Base-by-base conservation (phyloP, 2,888 invertebrate genomes). In the Orchestes rusci region DNA sequence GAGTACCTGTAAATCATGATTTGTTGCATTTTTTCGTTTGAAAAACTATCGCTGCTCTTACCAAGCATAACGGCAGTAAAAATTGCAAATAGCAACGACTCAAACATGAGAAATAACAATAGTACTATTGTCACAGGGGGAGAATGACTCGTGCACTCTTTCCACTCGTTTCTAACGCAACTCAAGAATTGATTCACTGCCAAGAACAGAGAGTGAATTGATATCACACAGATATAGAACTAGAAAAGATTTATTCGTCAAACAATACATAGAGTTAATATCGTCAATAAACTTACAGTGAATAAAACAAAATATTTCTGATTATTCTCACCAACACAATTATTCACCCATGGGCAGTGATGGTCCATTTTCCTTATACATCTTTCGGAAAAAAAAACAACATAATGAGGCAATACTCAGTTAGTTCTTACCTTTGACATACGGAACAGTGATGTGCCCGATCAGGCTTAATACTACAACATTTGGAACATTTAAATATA, bases 281-380 rank as follows among this genome's bases (percentile, higher is more conserved):
- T 4, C 17, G 7, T 1, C 19, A 36, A n/a, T 23, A 5, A 20
- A 76, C 82, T 79, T 70, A 94, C 94, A 51, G 94, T 95, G 70
- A 99, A 99, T 42, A 99, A 76, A 45, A 99, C 95, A 74, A 99
- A 99, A 72, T 88, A 99, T 71, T 99, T 99, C 74, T 99, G 99
- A 74, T 99, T 99, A 65, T 88, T 92, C 70, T 97, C 97, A 15
- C 99, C 99, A 2, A 99, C 95, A 70, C 99, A 99, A 68, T 99
- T 99, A 67, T 99, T 99, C 5, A 99, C 91, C 95, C 95, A 96
- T 0, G 96, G 97, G 70, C 87, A 88, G 62, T 88, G 87, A 65
- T 87, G 86, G 62, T 87, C 87, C 87, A 89, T 89, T 72, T 86
- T 86, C 52, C 80, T 70, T 50, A 87, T 82, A 65, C 85, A 86